Evolutionary conservation across 1,140 invertebrate genomes (phyloP), one percentile per base, ranked within the genome.

Genomic region (Phocides pigmalion): DNA sequence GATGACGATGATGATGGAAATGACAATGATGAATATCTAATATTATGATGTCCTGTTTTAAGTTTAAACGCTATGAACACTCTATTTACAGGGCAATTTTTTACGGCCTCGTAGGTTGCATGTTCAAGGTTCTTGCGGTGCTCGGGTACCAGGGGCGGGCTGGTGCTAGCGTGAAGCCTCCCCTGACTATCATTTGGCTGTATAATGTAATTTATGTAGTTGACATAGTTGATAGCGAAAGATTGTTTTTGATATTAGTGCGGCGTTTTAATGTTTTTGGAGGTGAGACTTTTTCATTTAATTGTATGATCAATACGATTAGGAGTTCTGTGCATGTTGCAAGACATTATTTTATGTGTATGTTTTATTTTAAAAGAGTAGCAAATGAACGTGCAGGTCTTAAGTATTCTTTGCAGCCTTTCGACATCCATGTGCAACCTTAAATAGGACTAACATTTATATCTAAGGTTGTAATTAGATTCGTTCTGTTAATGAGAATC

Each of bases 71-170:
- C n/a, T 11, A 11, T 32, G 9, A 11, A 1, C 9, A 32, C 28
- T 1, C n/a, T n/a, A n/a, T n/a, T 11, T 32, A 32, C 28, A 32
- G 28, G 9, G 39, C 50, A 65, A 68, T 66, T 79, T 72, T 81
- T 81, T 84, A 82, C 78, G 68, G 63, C 69, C 65, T 66, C 67
- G 65, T 70, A 82, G 76, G 73, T 87, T 82, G 87, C 87, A 88
- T 87, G 87, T 79, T 80, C 54, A 79, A 72, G 73, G 78, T 71
- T 58, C 64, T 64, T 56, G 62, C 70, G 67, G 79, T 79, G 61
- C 62, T 66, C 72, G 75, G 76, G 79, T 83, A 74, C 84, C 84
- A 82, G 79, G 82, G 70, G 69, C 76, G 53, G 73, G 47, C 75
- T 75, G 74, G 76, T 47, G 78, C 72, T 87, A 62, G 81, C 84